Base-by-base conservation (phyloP, 2,797 vertebrate genomes). In the Urosaurus nigricauda region DNA sequence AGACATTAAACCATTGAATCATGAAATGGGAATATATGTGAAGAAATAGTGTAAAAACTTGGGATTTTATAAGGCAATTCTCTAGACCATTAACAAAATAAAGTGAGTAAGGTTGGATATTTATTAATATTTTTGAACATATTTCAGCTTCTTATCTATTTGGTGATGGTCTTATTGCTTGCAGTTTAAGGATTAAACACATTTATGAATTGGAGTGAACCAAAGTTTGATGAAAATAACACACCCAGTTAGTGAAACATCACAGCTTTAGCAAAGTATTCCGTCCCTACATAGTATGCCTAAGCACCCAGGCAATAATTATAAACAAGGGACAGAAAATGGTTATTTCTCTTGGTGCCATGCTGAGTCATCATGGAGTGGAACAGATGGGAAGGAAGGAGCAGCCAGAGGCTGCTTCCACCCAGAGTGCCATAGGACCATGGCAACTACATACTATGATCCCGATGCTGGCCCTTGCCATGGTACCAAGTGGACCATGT, bases 1-100 rank as follows among this genome's bases (percentile, higher is more conserved):
- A 8, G 17, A 47, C 70, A 71, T 79, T 88, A 88, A 93, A 88
- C 81, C 81, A 89, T n/a, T 90, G 83, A 92, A 68, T 88, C 19
- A 83, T 1, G 0, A 51, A 87, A 65, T 85, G n/a, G 9, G 84
- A 92, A 60, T 84, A 32, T 74, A 43, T 56, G 56, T 85, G 70
- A 92, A 81, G 63, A 91, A 40, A 65, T 83, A 13, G 63, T 79
- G 85, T 88, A 73, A 19, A 78, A 92, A 37, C 35, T 51, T 0
- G n/a, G 0, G 0, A 0, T 0, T 6, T 0, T 53, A 53, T 82
- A 40, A 77, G 43, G 51, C 88, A n/a, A 91, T 88, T 92, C 26
- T 47, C 83, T 77, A 79, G 32, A 2, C 53, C 68, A 14, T 81
- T 3, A 58, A 74, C 2, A 16, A 32, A 94, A 35, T 40, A 74